Evolutionary conservation across 1,140 invertebrate species (phyloP), one percentile per base, ranked within the genome.

Genomic region (Argopecten irradians): DNA sequence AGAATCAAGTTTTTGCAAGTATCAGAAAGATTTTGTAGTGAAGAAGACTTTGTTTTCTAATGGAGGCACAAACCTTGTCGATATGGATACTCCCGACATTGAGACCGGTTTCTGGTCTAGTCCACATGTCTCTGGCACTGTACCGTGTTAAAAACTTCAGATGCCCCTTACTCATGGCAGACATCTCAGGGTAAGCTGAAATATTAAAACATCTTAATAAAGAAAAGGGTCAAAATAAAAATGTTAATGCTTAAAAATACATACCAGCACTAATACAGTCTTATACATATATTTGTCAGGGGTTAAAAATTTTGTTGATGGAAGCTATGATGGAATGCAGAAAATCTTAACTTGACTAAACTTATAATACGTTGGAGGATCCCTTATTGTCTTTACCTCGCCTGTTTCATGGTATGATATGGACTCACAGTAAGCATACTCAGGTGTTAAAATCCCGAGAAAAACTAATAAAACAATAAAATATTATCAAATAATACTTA

Each of bases 181-280:
- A 86, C 86, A 89, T 89, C n/a, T 87, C 86, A 0, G 90, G 90
- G 32, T 89, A 91, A 9, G 32, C 90, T 91, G 34, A 19, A 89
- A 85, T 5, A 28, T 71, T 3, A n/a, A n/a, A n/a, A n/a, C n/a
- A n/a, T n/a, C n/a, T n/a, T n/a, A n/a, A n/a, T n/a, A n/a, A n/a
- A n/a, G n/a, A n/a, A n/a, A n/a, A n/a, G n/a, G n/a, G n/a, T n/a
- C n/a, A n/a, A n/a, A n/a, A n/a, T n/a, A 87, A 28, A 87, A 82
- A 83, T 2, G 36, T 11, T 22, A 13, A 82, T 87, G 0, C 16
- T 82, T n/a, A n/a, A 16, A 16, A 85, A 13, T 87, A 43, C n/a
- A 43, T 11, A 83, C 13, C 11, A 16, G 33, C 11, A 16, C 32
- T 13, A 32, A 83, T 32, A 16, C 33, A 32, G 11, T 16, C 16